phyloP scores from a whole-genome alignment of 2,797 vertebrate species.

The Sorex maritimensis region DNA sequence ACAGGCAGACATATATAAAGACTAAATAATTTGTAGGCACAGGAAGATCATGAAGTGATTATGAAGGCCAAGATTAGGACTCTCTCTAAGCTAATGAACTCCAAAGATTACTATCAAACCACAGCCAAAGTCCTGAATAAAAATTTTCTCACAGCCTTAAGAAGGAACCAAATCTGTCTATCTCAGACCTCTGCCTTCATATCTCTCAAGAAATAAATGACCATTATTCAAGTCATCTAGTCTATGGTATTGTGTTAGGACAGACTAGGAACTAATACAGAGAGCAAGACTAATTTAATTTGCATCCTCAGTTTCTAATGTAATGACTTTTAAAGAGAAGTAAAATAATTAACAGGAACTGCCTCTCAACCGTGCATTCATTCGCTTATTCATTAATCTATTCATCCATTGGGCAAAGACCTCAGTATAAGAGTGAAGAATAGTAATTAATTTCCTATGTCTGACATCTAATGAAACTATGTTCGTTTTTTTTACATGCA shows the following conservation, averaged over 20 bases:
- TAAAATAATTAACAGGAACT: background rate
- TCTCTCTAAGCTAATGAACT: background rate
- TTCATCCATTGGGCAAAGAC: background rate
- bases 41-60: background rate
- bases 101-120: background rate
- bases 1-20: background rate
- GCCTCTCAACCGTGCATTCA: background rate
- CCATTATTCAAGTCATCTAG: background rate
- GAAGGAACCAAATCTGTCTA: background rate
- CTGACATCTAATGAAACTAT: constrained; percentile 8
- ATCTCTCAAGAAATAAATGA: background rate
- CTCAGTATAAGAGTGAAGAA: background rate
- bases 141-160: background rate
- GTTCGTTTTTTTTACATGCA: background rate
- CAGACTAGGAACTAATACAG: background rate
- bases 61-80: background rate
- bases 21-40: background rate
- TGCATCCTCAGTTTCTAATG: constrained; percentile 40
- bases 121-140: background rate
- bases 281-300: constrained; percentile 37
- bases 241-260: background rate
- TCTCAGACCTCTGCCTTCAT: background rate
- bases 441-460: constrained; percentile 14
- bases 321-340: constrained; percentile 45
- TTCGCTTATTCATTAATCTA: constrained; percentile 42